Evolutionary conservation across 23 tunicate genomes (phyloP).

Genomic region (Oikopleura dioica): DNA sequence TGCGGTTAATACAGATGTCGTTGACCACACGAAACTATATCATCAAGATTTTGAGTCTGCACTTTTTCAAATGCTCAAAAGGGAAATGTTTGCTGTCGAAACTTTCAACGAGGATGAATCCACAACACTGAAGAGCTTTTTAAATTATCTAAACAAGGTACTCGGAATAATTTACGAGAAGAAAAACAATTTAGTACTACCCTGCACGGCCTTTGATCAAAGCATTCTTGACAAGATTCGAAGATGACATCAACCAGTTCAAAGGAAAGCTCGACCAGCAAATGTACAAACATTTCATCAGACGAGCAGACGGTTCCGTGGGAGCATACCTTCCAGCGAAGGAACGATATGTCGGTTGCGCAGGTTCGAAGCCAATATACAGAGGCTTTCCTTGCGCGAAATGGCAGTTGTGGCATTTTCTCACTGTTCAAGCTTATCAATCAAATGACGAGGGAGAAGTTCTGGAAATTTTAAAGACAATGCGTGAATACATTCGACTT

Average conservation of each 20-base stretch:
- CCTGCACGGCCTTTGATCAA: background rate
- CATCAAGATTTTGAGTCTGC: background rate
- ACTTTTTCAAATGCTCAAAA: background rate
- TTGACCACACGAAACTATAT: background rate
- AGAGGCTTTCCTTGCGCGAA: conserved; percentile 19
- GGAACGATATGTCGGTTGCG: background rate
- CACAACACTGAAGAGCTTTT: background rate
- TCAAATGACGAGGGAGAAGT: conserved; percentile 18
- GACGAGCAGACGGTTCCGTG: background rate
- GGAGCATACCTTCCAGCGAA: background rate
- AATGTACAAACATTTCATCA: background rate
- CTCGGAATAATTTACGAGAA: background rate
- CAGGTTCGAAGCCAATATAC: conserved; percentile 1
- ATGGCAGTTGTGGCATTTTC: conserved; percentile 20
- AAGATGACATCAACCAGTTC: background rate
- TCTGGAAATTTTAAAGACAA: background rate
- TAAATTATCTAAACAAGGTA: background rate
- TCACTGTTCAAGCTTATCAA: conserved; percentile 15
- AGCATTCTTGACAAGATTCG: background rate
- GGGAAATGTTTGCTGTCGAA: background rate
- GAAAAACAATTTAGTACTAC: background rate
- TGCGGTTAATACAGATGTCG: background rate
- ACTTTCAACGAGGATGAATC: background rate
- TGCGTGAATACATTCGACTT: conserved; percentile 17
- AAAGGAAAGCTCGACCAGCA: background rate